Evolutionary conservation across 2,888 invertebrate species (phyloP), one percentile per base, ranked within the genome.

Genomic region (Glaucopsyche alexis): DNA sequence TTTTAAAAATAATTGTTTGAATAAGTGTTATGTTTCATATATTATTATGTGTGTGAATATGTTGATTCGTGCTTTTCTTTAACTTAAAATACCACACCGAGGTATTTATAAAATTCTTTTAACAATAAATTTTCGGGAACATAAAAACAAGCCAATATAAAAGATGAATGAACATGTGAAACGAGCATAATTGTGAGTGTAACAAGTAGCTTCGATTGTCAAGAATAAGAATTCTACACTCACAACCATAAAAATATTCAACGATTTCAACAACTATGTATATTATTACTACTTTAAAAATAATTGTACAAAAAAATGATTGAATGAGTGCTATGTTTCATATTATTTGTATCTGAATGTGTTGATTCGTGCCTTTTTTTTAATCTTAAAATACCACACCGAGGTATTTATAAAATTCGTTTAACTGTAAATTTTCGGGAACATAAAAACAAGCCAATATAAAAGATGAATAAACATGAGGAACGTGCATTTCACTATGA

Each of bases 401-500:
- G 66, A 65, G 40, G 55, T 5, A 60, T 60, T 45, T 67, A 16
- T 16, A 11, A 67, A 42, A 67, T 45, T 67, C 67, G 45, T 42
- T 67, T 42, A 16, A 42, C 67, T 16, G 42, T 67, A 67, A 67
- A 67, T 45, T 67, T 45, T 67, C 45, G 45, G 42, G 11, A 42
- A 67, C 67, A 67, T 45, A 67, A 66, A 66, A 67, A 49, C 45
- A 29, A 49, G 13, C 16, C 16, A 69, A 69, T 47, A 69, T 47
- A 69, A 69, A 45, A 69, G 69, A 13, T 66, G 66, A 66, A 66
- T 66, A 42, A 66, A 69, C 29, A 69, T 69, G 69, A 69, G 47
- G 45, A 67, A 67, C 69, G 69, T 69, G 69, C 45, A 47, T 69
- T 47, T 47, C 66, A 42, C 66, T 66, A 67, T 45, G 67, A 67